A percentile compares a stretch with the other conserved stretches of the same genome.
Conservation (phyloP, 2,888 invertebrate genomes). For the Gortyna flavago region DNA sequence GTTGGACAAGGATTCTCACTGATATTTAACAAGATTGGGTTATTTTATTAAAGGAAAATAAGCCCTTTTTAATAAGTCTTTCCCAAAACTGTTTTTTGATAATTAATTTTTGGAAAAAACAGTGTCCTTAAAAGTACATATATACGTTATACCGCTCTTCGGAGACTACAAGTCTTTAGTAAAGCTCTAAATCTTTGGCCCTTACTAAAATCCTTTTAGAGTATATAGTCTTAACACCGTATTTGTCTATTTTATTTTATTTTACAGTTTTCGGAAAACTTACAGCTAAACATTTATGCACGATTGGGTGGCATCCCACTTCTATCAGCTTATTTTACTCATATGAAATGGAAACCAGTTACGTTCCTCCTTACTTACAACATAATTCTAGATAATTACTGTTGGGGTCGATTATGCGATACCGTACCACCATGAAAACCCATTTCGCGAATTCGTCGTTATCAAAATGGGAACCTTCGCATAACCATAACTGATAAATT, state of each 20-base stretch:
- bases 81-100: too few species aligned
- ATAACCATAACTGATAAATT: slow-evolving; percentile 75
- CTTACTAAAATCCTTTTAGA: not conserved
- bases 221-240: not conserved
- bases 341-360: slow-evolving; percentile 14
- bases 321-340: not conserved
- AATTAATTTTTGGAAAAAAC: too few species aligned
- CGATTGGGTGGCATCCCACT: slow-evolving; percentile 14
- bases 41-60: not conserved
- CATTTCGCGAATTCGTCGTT: slow-evolving; percentile 48
- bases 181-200: not conserved
- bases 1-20: too few species aligned
- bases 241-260: too few species aligned
- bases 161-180: not conserved
- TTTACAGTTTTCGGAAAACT: too few species aligned
- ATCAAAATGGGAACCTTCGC: slow-evolving; percentile 57
- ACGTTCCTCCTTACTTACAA: slow-evolving; percentile 14
- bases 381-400: slow-evolving; percentile 36
- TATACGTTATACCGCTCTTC: not conserved
- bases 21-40: not conserved
- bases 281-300: too few species aligned
- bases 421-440: slow-evolving; percentile 57
- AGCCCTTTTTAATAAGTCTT: not conserved
- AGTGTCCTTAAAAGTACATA: not conserved
- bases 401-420: slow-evolving; percentile 38